Evolutionary conservation across 2,888 invertebrate genomes (phyloP).

Genomic region (Ormia ochracea): DNA sequence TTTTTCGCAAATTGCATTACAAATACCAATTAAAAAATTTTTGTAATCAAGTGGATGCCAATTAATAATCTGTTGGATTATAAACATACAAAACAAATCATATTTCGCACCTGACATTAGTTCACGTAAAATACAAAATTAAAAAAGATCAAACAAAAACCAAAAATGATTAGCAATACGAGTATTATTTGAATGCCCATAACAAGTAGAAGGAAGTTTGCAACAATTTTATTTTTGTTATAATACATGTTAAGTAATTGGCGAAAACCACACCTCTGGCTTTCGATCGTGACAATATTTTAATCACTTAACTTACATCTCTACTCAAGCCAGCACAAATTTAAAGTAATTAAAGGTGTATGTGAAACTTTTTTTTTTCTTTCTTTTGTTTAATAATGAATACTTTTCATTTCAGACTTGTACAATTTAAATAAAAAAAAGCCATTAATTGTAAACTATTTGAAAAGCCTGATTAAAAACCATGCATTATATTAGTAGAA

Average conservation of each 20-base stretch:
- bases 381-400: not conserved
- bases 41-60: no score
- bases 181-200: not conserved
- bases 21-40: no score
- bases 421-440: slow-evolving; percentile 7
- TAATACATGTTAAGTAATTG: slow-evolving; percentile 10
- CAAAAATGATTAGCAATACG: not conserved
- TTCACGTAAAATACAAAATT: not conserved
- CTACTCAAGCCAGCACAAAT: not conserved
- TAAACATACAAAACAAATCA: not conserved
- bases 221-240: not conserved
- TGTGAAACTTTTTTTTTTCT: not conserved
- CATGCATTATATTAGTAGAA: no score
- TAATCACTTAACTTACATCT: slow-evolving; percentile 42
- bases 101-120: not conserved
- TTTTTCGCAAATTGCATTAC: no score
- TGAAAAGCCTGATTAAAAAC: not conserved
- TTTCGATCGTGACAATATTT: slow-evolving; percentile 57
- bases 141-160: not conserved
- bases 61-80: not conserved
- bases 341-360: not conserved
- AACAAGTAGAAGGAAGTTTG: slow-evolving; percentile 4
- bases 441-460: not conserved
- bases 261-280: slow-evolving; percentile 26
- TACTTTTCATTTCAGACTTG: slow-evolving; percentile 9